Conservation (phyloP, 2,797 vertebrate genomes). For the Halcyon badia region DNA sequence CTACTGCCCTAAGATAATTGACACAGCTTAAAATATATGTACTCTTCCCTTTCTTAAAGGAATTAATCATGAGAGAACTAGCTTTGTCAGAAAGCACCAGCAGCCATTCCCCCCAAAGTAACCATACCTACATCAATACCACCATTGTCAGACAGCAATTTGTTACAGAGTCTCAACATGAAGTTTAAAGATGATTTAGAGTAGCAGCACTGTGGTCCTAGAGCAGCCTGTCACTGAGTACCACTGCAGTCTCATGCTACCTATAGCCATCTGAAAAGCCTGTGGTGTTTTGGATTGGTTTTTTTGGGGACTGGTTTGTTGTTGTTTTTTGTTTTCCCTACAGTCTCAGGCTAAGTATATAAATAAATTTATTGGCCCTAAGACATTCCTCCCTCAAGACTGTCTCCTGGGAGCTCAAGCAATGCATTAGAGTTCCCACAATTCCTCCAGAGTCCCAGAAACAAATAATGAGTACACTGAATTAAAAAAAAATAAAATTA, state of each 20-base stretch:
- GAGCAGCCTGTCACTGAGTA: accelerated
- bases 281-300: neutral
- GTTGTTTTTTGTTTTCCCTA: too few relatives aligned
- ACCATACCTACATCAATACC: neutral
- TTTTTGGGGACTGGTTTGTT: accelerated
- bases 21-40: neutral
- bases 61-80: neutral
- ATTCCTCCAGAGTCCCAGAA: neutral
- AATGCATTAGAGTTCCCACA: neutral
- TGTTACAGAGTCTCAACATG: neutral
- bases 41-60: neutral
- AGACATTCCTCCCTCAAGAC: neutral
- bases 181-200: neutral
- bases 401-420: neutral
- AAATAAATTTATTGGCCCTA: neutral
- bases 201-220: neutral
- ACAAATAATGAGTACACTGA: neutral
- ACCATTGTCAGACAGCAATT: neutral
- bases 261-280: neutral
- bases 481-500: neutral
- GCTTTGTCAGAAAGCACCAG: neutral
- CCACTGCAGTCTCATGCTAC: neutral
- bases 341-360: neutral
- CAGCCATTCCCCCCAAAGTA: neutral
- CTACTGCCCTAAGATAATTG: neutral